A percentile compares a stretch with the other conserved stretches of the same genome.
These are phyloP conservation scores for Adineta ricciae DNA, from an alignment of 2,888 invertebrate species.

Conservation along the genomic window DNA sequence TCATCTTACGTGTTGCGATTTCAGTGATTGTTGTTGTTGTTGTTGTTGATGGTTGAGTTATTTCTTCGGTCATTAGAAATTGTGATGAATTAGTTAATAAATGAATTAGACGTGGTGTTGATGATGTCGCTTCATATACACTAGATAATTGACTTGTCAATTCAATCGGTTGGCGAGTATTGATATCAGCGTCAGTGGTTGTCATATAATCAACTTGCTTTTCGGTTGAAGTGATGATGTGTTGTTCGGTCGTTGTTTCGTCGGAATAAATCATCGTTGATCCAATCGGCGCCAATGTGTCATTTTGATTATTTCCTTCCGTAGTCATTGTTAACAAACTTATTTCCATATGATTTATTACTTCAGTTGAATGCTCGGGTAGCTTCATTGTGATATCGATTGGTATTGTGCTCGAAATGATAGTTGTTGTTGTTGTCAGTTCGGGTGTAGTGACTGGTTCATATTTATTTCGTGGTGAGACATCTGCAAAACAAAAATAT, in stretches of 20 bases:
- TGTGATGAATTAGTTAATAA: not conserved
- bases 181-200: not conserved
- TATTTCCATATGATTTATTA: not conserved
- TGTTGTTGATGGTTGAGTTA: not conserved
- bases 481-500: not conserved
- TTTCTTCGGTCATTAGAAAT: not conserved
- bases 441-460: not conserved
- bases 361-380: not conserved
- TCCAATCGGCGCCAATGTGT: not conserved
- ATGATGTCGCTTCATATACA: not conserved
- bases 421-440: not conserved
- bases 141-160: not conserved
- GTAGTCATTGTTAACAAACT: not conserved
- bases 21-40: not conserved
- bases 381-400: not conserved
- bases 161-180: not conserved
- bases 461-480: not conserved
- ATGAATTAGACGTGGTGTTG: not conserved
- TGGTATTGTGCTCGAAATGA: not conserved
- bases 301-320: not conserved
- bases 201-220: not conserved
- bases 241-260: not conserved
- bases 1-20: no score
- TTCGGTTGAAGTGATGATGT: not conserved
- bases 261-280: not conserved